Base-by-base conservation (phyloP, 2,888 invertebrate genomes). In the Macropis europaea region DNA sequence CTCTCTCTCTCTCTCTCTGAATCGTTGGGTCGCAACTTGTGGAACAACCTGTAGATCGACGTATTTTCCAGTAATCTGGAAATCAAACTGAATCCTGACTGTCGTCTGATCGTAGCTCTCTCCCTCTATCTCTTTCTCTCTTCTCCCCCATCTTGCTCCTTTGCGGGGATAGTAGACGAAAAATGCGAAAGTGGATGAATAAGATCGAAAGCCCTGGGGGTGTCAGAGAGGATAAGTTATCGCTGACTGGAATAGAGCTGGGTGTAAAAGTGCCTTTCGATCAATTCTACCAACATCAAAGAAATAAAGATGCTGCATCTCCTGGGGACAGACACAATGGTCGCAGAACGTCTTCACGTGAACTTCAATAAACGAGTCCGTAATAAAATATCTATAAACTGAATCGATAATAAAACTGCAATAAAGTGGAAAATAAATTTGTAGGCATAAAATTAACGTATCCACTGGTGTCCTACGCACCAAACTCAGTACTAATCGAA, bases 121-220 rank as follows among this genome's bases (percentile, higher is more conserved):
- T 48, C 61, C n/a, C n/a, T n/a, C n/a, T n/a, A n/a, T n/a, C 3
- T 43, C 22, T 11, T 5, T 34, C 26, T 48, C 17, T 3, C 17
- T 13, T 2, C 17, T n/a, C n/a, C n/a, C n/a, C n/a, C n/a, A n/a
- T n/a, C n/a, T n/a, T n/a, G n/a, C n/a, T n/a, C n/a, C n/a, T n/a
- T n/a, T n/a, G 24, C 26, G 13, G 32, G 45, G 28, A 22, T 61
- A 62, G 50, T 38, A 53, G 38, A 40, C 38, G 73, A 69, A 45
- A 72, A 61, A 57, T 56, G 50, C 52, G 50, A 43, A 42, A 62
- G 67, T 45, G 61, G 66, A 76, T 79, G 63, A 69, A 69, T 42
- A 73, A 76, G 69, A 67, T 79, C 60, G 79, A 78, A 63, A 57
- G 63, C 68, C 61, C 57, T 78, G 40, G 62, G 61, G 66, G 66